These are phyloP conservation scores for Bucco capensis DNA, from an alignment of 2,113 vertebrate genomes.

Conservation along the genomic window DNA sequence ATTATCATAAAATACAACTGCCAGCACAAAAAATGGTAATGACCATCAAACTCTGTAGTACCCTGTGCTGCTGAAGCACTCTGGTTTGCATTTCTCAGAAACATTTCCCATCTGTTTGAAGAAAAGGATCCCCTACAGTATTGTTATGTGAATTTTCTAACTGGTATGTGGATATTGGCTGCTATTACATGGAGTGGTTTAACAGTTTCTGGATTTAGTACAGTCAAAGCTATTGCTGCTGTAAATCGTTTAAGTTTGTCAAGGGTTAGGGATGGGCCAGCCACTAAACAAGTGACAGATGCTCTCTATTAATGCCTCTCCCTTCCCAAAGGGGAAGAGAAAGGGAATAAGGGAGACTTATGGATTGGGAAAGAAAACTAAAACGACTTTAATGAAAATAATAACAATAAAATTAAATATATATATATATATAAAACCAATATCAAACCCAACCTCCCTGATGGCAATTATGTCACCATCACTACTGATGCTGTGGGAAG, in stretches of 20 bases:
- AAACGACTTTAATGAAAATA: no score
- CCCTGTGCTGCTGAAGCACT: not conserved
- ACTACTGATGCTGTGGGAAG: no score
- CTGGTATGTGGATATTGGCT: constrained; percentile 40
- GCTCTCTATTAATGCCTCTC: no score
- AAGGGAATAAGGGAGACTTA: no score
- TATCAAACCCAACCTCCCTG: no score
- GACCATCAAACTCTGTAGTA: not conserved
- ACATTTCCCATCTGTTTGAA: not conserved
- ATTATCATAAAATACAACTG: not conserved
- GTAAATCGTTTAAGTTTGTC: constrained; percentile 20
- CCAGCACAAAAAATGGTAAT: not conserved
- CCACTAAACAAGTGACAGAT: no score
- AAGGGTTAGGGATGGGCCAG: no score
- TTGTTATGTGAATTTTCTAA: constrained; percentile 29
- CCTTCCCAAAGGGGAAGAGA: no score
- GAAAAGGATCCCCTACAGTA: not conserved
- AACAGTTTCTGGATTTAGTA: constrained; percentile 22
- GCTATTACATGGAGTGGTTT: not conserved
- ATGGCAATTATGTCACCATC: no score
- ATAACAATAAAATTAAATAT: no score
- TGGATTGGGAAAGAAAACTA: no score
- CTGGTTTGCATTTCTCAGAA: not conserved
- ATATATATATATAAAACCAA: no score
- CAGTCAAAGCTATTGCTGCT: not conserved